Percentiles rank a stretch among this genome's conserved stretches.
phyloP scores from a whole-genome alignment of 2,797 vertebrate species.

The Eulemur albifrons region DNA sequence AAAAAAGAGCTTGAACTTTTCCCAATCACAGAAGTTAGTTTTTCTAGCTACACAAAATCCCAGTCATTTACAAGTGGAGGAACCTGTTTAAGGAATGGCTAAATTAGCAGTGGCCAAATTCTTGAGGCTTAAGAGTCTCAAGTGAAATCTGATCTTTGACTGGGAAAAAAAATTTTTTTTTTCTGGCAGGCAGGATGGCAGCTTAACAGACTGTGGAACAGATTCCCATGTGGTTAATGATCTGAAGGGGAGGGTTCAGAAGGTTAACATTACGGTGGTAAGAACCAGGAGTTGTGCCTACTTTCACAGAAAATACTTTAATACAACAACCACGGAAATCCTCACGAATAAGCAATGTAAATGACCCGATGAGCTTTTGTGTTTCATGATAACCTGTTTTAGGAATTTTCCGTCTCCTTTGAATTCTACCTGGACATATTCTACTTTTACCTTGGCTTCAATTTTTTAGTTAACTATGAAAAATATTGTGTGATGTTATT shows the following conservation, averaged over 20 bases:
- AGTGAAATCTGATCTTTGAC: conserved; percentile 59
- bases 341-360: neutral
- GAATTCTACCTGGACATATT: conserved; percentile 2
- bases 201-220: neutral
- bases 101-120: conserved; percentile 52
- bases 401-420: conserved; percentile 52
- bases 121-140: conserved; percentile 41
- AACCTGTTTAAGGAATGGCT: conserved; percentile 57
- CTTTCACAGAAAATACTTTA: neutral
- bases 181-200: neutral
- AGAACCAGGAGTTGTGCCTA: neutral
- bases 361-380: neutral
- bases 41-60: conserved; percentile 31
- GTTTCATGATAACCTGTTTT: neutral
- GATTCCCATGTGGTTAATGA: neutral
- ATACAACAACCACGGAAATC: neutral
- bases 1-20: neutral
- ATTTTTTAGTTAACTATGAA: neutral
- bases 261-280: neutral
- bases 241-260: neutral
- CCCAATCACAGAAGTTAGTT: neutral
- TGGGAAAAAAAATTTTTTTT: neutral
- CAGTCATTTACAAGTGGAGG: conserved; percentile 34
- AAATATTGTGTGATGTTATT: neutral
- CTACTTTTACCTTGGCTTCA: conserved; percentile 10